Evolutionary conservation across 2,113 vertebrate genomes (phyloP).

Genomic region (Mobula birostris): DNA sequence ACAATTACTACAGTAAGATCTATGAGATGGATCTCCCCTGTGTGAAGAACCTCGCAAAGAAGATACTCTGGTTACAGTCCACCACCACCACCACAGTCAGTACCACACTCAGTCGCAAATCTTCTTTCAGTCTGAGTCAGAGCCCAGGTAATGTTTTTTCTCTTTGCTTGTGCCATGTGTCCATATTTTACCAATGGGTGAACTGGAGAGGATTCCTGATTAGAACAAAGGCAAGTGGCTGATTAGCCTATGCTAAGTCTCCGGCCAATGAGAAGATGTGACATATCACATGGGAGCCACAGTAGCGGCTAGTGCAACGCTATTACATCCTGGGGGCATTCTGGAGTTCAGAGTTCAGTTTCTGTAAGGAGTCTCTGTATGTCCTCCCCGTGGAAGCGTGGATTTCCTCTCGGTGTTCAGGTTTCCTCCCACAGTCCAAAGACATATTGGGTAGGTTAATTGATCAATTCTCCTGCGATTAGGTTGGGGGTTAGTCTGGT

Average conservation of each 20-base stretch:
- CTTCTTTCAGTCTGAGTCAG: constrained; percentile 11
- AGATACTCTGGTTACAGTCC: background rate
- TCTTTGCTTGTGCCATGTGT: background rate
- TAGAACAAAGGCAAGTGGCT: background rate
- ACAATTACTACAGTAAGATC: background rate
- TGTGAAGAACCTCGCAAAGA: background rate
- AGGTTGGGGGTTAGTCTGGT: too few species aligned
- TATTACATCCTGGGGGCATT: too few species aligned
- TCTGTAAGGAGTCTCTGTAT: too few species aligned
- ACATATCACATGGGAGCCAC: background rate
- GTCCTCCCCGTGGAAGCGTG: too few species aligned
- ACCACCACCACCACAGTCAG: background rate
- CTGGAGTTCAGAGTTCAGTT: too few species aligned
- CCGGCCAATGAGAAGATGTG: background rate
- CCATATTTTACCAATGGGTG: background rate
- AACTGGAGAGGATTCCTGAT: background rate
- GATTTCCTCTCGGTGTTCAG: too few species aligned
- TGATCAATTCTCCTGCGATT: too few species aligned
- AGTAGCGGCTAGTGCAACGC: too few species aligned
- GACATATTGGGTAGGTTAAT: too few species aligned
- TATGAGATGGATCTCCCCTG: constrained; percentile 29
- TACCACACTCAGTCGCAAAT: background rate
- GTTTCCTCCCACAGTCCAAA: too few species aligned
- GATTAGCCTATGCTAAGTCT: background rate
- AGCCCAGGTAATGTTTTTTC: constrained; percentile 15